A percentile compares a stretch with the other conserved stretches of the same genome.
These are phyloP conservation scores for Lacerta bilineata DNA, from an alignment of 2,797 vertebrate species.

Conservation along the genomic window DNA sequence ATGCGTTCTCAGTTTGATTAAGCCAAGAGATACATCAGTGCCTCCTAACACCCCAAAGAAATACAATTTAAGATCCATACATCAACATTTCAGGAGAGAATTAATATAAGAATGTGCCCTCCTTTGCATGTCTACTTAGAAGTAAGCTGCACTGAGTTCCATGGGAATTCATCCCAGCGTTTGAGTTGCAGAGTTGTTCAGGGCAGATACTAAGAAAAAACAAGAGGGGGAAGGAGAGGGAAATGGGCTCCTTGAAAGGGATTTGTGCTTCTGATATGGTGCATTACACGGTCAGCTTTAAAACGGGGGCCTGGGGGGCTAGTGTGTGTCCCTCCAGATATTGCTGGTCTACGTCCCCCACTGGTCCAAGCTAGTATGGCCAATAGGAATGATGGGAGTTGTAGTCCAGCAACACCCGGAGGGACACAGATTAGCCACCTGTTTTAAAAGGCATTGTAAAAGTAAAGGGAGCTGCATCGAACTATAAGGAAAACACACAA, in stretches of 20 bases:
- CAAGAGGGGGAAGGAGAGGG: background rate
- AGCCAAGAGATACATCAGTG: background rate
- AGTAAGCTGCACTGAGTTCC: background rate
- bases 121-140: background rate
- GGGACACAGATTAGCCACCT: too few species aligned
- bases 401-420: too few species aligned
- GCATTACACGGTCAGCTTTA: background rate
- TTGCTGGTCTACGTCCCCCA: too few species aligned
- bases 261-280: background rate
- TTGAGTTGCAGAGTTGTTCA: background rate
- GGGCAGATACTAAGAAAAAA: background rate
- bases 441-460: too few species aligned
- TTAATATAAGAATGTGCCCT: background rate
- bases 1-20: background rate
- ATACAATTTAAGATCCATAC: background rate
- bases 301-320: too few species aligned
- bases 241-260: background rate
- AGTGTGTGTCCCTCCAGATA: too few species aligned
- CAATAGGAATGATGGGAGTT: too few species aligned
- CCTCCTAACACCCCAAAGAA: background rate
- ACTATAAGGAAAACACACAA: too few species aligned
- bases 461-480: too few species aligned
- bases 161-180: background rate
- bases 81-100: background rate
- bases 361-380: too few species aligned